Percentiles rank a stretch among this genome's conserved stretches.
Evolutionary conservation across 2,797 vertebrate species (phyloP).

Genomic region (Cuculus canorus): DNA sequence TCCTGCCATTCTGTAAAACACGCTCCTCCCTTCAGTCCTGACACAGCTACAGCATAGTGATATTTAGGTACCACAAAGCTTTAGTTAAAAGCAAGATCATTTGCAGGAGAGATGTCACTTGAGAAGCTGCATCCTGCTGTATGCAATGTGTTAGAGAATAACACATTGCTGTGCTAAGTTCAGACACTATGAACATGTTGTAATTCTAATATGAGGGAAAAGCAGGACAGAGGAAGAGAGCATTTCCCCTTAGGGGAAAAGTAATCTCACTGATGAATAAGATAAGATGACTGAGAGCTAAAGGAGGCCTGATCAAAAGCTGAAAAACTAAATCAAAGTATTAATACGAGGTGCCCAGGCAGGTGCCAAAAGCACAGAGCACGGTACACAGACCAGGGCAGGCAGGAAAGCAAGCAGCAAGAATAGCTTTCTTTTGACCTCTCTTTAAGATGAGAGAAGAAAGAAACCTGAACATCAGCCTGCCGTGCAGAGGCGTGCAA

Average conservation of each 20-base stretch:
- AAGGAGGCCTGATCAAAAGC: background rate
- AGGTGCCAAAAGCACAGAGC: background rate
- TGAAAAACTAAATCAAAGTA: background rate
- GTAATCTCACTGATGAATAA: background rate
- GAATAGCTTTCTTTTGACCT: background rate
- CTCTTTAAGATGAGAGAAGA: background rate
- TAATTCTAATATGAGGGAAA: background rate
- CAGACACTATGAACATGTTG: background rate
- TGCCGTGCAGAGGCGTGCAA: background rate
- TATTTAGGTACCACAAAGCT: background rate
- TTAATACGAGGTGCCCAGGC: background rate
- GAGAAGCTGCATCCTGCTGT: background rate
- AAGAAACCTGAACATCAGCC: background rate
- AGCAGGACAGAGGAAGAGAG: background rate
- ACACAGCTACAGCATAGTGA: fast-evolving
- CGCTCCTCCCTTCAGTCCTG: background rate
- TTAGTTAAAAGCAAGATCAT: background rate
- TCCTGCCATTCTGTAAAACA: background rate
- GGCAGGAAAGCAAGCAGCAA: background rate
- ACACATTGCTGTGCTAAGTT: background rate
- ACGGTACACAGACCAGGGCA: background rate
- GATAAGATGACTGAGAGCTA: background rate
- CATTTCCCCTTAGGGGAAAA: background rate
- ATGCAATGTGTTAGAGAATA: background rate
- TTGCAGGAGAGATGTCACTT: background rate